Evolutionary conservation across 1,140 invertebrate genomes (phyloP), one percentile per base, ranked within the genome.

Genomic region (Aphaenogaster rudis): DNA sequence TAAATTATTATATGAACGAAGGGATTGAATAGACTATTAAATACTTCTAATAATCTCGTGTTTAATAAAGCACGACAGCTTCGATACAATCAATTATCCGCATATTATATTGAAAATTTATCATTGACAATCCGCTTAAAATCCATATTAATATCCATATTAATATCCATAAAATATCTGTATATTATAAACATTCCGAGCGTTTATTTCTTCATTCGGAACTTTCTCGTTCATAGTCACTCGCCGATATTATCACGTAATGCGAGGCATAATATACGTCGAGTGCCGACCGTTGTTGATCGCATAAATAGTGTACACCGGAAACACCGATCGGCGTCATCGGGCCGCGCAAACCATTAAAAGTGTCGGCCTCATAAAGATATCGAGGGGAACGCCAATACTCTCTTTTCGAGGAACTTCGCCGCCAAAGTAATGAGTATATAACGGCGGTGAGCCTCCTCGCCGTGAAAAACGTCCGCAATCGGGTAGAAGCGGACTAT

Each of bases 341-440:
- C 45, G 42, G 48, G 28, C 28, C 50, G 79, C 28, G 6, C 66
- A 54, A 42, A 71, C 66, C 36, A 64, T 79, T 79, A 79, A 79
- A 66, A 66, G 77, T 54, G 7, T 48, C 48, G 39, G 42, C 15
- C 67, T 11, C 39, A 36, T 72, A 82, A 84, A 84, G 69, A 82
- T 61, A 82, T 50, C 54, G 71, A 8, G 80, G 69, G 13, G 15
- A 72, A 33, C 48, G 76, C 36, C 84, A 78, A 84, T 72, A 64
- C 21, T 80, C 63, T 80, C 81, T 87, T 86, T 91, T 81, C 61
- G 36, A 80, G 76, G 67, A 86, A 52, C 72, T 67, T 81, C 57
- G 67, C 77, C 85, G 81, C 52, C 57, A 69, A 81, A 88, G 82
- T 82, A 69, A 78, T 78, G 54, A 78, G 50, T 33, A 59, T 71